phyloP scores from a whole-genome alignment of 2,113 vertebrate species.

The Brachionichthys hirsutus region DNA sequence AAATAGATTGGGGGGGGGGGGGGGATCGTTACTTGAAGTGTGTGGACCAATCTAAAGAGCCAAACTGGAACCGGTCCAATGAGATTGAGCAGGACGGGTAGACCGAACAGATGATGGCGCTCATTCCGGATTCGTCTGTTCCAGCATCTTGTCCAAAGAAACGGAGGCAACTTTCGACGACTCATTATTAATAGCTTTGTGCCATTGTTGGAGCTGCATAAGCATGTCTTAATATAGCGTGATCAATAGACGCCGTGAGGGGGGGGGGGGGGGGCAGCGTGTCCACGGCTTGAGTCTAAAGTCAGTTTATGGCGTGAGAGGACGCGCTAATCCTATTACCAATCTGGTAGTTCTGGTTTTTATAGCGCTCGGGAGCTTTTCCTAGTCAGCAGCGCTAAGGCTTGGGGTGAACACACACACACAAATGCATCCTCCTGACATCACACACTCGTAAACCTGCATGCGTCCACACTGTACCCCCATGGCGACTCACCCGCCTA shows the following conservation, averaged over 20 bases:
- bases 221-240: constrained; percentile 32
- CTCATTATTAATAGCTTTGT: constrained; percentile 17
- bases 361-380: constrained; percentile 55
- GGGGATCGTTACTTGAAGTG: constrained; percentile 50
- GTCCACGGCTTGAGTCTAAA: constrained; percentile 47
- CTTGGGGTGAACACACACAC: constrained; percentile 10
- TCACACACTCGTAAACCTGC: constrained; percentile 6
- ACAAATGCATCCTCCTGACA: constrained; percentile 1
- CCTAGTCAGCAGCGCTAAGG: constrained; percentile 42
- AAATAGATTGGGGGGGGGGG: constrained; percentile 55
- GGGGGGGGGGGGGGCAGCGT: constrained; percentile 28
- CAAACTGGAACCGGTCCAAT: constrained; percentile 30
- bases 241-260: constrained; percentile 54
- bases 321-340: constrained; percentile 66
- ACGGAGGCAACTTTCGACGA: not conserved
- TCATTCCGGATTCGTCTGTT: constrained; percentile 25
- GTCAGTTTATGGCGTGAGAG: constrained; percentile 59
- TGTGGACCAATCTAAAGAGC: constrained; percentile 40
- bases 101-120: constrained; percentile 17
- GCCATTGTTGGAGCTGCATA: constrained; percentile 5
- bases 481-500: constrained; percentile 21
- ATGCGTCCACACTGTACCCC: constrained; percentile 12
- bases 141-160: constrained; percentile 10
- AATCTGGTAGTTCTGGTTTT: constrained; percentile 58
- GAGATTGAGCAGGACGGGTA: constrained; percentile 15